phyloP scores from a whole-genome alignment of 1,140 invertebrate species.

The Yoshiicerus persimilis region DNA sequence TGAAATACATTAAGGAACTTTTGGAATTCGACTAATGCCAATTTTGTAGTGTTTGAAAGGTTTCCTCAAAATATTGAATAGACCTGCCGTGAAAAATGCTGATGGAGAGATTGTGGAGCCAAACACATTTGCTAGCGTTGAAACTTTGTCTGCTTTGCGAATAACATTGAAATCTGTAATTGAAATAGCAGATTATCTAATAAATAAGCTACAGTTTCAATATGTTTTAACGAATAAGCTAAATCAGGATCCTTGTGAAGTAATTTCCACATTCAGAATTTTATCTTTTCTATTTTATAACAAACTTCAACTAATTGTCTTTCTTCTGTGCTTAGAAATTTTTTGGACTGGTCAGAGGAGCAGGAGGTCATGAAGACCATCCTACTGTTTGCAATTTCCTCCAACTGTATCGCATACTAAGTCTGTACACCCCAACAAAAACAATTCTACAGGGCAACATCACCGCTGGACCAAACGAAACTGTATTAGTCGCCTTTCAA shows the following conservation, averaged over 20 bases:
- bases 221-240: slow-evolving; percentile 11
- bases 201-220: neutral
- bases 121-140: neutral
- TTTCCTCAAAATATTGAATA: neutral
- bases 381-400: slow-evolving; percentile 14
- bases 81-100: neutral
- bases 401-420: neutral
- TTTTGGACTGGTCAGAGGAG: slow-evolving; percentile 16
- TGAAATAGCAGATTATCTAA: neutral
- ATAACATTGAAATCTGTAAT: neutral
- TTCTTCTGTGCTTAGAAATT: neutral
- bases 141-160: neutral
- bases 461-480: neutral
- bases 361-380: slow-evolving; percentile 4
- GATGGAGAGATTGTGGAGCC: neutral
- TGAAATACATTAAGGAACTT: neutral
- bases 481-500: neutral
- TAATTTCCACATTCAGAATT: neutral
- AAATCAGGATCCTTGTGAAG: slow-evolving; percentile 11
- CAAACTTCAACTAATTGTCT: neutral
- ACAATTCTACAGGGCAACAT: neutral
- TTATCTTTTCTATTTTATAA: neutral
- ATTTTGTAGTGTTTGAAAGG: neutral
- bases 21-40: neutral
- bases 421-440: neutral